These are phyloP conservation scores for Colaptes auratus DNA, from an alignment of 2,113 vertebrate genomes.

Conservation along the genomic window DNA sequence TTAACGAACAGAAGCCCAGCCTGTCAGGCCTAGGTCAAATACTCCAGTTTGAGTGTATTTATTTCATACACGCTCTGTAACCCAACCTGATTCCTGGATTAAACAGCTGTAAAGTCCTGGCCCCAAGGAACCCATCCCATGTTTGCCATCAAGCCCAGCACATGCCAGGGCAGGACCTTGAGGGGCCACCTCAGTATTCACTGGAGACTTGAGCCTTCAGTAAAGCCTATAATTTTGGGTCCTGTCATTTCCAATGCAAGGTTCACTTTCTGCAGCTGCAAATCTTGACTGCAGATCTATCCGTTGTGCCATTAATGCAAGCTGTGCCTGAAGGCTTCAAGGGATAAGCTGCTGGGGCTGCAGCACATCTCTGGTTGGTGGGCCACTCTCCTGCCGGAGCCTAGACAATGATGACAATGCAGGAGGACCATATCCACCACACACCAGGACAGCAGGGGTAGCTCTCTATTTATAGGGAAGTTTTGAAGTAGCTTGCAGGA, in stretches of 20 bases:
- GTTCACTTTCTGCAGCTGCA: background rate
- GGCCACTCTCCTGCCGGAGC: background rate
- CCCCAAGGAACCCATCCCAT: background rate
- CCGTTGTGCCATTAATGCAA: background rate
- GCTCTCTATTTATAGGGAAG: background rate
- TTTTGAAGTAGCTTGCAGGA: background rate
- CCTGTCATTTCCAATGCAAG: background rate
- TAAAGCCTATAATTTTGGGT: conserved; percentile 26
- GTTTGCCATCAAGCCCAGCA: conserved; percentile 21
- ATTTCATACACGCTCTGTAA: conserved; percentile 46
- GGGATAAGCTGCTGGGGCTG: rapidly evolving
- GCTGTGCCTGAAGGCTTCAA: background rate
- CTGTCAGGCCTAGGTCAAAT: conserved; percentile 59
- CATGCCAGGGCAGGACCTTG: conserved; percentile 2
- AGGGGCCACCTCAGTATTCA: background rate
- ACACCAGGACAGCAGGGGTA: background rate
- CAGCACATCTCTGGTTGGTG: background rate
- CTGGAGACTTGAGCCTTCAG: background rate
- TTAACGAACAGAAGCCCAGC: conserved; percentile 35
- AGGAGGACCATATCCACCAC: background rate
- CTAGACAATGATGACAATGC: background rate
- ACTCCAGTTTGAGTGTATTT: conserved; percentile 40
- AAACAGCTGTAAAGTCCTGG: background rate
- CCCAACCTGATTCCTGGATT: conserved; percentile 50
- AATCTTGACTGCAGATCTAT: background rate